Conservation (phyloP, 1,140 invertebrate genomes). For the Hirudo medicinalis region DNA sequence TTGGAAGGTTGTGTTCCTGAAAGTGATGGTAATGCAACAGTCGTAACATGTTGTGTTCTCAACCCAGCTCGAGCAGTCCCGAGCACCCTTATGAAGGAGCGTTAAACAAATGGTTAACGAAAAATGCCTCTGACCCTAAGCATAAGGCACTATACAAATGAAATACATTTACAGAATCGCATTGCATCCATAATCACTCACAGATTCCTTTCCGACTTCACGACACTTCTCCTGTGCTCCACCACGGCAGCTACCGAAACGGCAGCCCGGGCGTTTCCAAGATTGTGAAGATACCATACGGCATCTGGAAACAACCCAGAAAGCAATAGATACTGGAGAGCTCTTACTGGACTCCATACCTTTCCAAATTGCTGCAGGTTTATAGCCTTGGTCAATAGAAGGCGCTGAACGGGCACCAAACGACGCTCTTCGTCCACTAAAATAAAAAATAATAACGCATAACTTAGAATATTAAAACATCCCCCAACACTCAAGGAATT, state of each 20-base stretch:
- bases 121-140: too few species aligned
- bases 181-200: neutral
- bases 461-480: too few species aligned
- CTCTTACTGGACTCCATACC: conserved; percentile 34
- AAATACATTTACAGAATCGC: too few species aligned
- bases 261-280: conserved; percentile 40
- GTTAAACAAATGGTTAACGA: too few species aligned
- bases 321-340: conserved; percentile 36
- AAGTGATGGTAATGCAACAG: too few species aligned
- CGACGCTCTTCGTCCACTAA: conserved; percentile 27
- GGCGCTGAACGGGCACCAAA: conserved; percentile 35
- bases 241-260: conserved; percentile 24
- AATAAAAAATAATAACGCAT: too few species aligned
- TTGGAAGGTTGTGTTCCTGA: too few species aligned
- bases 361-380: conserved; percentile 27
- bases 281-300: conserved; percentile 35
- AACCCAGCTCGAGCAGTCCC: too few species aligned
- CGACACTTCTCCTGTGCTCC: neutral
- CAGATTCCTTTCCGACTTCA: conserved; percentile 10
- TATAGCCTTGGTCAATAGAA: conserved; percentile 29
- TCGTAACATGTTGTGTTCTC: too few species aligned
- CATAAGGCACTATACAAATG: too few species aligned
- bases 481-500: too few species aligned
- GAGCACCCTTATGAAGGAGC: too few species aligned
- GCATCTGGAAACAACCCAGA: conserved; percentile 36